Base-by-base conservation (phyloP, 2,888 invertebrate species). In the Dasysyrphus albostriatus region DNA sequence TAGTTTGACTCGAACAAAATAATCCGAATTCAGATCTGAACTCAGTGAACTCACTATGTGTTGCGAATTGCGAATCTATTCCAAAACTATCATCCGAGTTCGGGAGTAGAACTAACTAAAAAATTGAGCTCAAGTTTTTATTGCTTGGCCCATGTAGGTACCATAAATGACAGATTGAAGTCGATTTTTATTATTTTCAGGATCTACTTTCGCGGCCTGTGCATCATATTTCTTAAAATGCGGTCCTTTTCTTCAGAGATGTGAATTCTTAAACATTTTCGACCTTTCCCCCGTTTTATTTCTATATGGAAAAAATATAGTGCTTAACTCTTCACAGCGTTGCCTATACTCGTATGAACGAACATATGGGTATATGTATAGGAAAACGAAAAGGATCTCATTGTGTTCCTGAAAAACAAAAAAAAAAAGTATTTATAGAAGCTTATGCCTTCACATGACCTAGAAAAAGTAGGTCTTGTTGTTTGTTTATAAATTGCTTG, bases 391-490 rank as follows among this genome's bases (percentile, higher is more conserved):
- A 54, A 69, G 39, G 39, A 69, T 39, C 29, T 39, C 10, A 69
- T 39, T 69, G 69, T 69, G 10, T 54, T 69, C 39, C 10, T 37
- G 67, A 47, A 61, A 32, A 56, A 32, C 32, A 54, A 14, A 58
- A 37, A 65, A 61, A 61, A 39, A 29, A 63, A 44, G 16, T 14
- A 32, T n/a, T n/a, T n/a, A n/a, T 7, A 24, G 47, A 51, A 82
- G 67, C 58, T 75, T 80, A 74, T 74, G 34, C 67, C 70, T 58
- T 58, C 65, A 34, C 47, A 42, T 83, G 83, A 78, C 83, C 83
- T 59, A 83, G 78, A 83, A 83, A 78, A 65, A 49, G 12, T 61
- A 54, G 65, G 24, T 72, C 56, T 56, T n/a, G 69, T 76, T 65
- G 19, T 63, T 70, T 59, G 24, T 24, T 76, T 76, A 61, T 34